phyloP scores from a whole-genome alignment of 2,888 invertebrate species.

The Drosophila meridionalis region DNA sequence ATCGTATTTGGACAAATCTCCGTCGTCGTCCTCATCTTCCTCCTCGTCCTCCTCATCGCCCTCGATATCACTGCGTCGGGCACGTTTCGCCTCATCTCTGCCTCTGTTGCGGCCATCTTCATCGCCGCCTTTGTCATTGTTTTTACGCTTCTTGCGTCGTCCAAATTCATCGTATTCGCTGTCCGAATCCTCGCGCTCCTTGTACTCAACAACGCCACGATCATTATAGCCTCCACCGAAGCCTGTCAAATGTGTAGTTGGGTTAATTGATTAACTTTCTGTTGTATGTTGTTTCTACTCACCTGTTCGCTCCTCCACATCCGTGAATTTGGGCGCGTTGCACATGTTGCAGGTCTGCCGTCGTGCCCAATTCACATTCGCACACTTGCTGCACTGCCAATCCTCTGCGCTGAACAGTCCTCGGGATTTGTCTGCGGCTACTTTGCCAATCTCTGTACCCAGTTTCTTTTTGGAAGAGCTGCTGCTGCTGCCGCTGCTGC shows the following conservation, averaged over 20 bases:
- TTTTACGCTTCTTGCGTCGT: slow-evolving; percentile 87
- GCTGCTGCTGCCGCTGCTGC: slow-evolving; percentile 70
- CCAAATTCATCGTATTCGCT: slow-evolving; percentile 98
- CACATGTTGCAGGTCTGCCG: slow-evolving; percentile 99
- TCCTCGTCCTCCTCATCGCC: slow-evolving; percentile 82
- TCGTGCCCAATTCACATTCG: slow-evolving; percentile 98
- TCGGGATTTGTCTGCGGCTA: slow-evolving; percentile 98
- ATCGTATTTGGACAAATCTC: slow-evolving; percentile 92
- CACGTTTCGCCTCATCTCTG: slow-evolving; percentile 76
- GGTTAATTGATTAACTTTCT: neutral
- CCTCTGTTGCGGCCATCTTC: slow-evolving; percentile 23
- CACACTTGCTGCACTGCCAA: slow-evolving; percentile 99
- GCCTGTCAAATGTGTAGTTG: slow-evolving; percentile 83
- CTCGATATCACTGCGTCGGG: slow-evolving; percentile 45
- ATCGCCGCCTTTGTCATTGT: slow-evolving; percentile 40
- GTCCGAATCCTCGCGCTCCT: slow-evolving; percentile 94
- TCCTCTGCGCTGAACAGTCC: slow-evolving; percentile 95
- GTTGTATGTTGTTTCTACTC: neutral
- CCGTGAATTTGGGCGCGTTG: slow-evolving; percentile 98
- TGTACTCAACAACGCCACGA: slow-evolving; percentile 97
- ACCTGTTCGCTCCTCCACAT: slow-evolving; percentile 92
- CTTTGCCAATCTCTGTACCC: slow-evolving; percentile 98
- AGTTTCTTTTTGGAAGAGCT: slow-evolving; percentile 88
- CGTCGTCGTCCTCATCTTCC: slow-evolving; percentile 87
- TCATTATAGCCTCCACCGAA: slow-evolving; percentile 98